Conservation (phyloP, 2,113 vertebrate species). For the Lichenostomus cassidix region DNA sequence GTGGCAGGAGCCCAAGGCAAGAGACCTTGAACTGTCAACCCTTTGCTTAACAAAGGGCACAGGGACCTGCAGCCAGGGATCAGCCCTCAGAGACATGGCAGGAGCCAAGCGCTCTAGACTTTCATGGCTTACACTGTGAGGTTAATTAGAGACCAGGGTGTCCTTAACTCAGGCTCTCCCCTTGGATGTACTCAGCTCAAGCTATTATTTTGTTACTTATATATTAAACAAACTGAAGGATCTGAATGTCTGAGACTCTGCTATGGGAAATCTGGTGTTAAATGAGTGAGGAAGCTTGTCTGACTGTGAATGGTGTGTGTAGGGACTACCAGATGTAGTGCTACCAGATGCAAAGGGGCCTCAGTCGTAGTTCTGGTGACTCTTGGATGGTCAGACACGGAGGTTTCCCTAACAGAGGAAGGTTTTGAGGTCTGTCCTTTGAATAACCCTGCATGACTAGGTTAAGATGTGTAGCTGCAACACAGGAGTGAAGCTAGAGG, state of each 20-base stretch:
- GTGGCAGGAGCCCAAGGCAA: background rate
- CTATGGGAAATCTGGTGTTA: background rate
- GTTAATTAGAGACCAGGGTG: background rate
- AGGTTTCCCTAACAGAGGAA: background rate
- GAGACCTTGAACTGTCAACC: background rate
- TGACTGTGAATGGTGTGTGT: background rate
- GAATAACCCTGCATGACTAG: background rate
- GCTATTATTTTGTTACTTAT: background rate
- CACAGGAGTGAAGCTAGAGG: background rate
- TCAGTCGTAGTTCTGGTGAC: no score
- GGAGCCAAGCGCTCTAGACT: no score
- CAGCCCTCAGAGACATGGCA: fast-evolving
- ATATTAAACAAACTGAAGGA: background rate
- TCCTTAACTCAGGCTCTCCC: background rate
- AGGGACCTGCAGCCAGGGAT: background rate
- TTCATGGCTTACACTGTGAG: fast-evolving
- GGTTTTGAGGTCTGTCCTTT: background rate
- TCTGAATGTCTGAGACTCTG: background rate
- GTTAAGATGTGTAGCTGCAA: background rate
- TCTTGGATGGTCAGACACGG: fast-evolving
- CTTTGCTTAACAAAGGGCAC: no score
- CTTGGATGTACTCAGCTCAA: background rate
- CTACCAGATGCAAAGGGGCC: no score
- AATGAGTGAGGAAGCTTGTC: background rate
- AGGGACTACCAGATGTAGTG: no score